Percentiles rank a stretch among this genome's conserved stretches.
These are phyloP conservation scores for Cephalopterus ornatus DNA, from an alignment of 2,113 vertebrate genomes.

Conservation along the genomic window DNA sequence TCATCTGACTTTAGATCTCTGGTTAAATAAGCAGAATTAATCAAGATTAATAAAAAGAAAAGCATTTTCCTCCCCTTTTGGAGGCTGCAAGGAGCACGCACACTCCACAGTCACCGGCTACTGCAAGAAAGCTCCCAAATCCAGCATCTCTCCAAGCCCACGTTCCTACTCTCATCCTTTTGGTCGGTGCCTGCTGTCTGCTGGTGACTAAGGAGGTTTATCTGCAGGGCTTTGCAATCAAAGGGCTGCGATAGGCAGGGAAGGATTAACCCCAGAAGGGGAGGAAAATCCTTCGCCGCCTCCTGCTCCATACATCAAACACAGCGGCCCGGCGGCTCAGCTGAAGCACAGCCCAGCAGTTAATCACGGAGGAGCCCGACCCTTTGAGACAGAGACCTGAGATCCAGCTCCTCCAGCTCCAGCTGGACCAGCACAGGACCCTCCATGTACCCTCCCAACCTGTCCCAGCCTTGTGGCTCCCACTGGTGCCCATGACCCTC, in stretches of 20 bases:
- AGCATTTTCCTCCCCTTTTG: neutral
- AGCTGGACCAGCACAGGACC: fast-evolving
- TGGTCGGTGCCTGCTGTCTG: conserved; percentile 15
- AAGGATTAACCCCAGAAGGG: conserved; percentile 67
- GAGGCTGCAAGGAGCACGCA: neutral
- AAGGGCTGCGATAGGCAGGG: conserved; percentile 66
- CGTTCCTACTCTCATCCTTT: neutral
- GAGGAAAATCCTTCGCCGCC: conserved; percentile 59
- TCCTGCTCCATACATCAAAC: conserved; percentile 59
- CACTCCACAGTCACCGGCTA: fast-evolving
- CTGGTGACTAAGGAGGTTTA: conserved; percentile 49
- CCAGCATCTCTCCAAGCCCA: neutral
- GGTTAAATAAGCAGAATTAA: neutral
- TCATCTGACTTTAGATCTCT: neutral
- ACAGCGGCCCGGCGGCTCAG: neutral
- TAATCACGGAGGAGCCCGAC: neutral
- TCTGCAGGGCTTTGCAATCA: conserved; percentile 77
- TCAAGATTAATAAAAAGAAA: neutral
- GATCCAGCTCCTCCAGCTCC: neutral
- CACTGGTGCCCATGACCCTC: neutral
- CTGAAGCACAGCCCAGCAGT: neutral
- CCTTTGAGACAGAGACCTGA: neutral
- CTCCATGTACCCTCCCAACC: neutral
- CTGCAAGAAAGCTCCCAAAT: neutral
- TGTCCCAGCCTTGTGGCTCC: neutral